Conservation (phyloP, 37 sponge, comb jelly and placozoan species). For the Halisarca cf. caerulea region DNA sequence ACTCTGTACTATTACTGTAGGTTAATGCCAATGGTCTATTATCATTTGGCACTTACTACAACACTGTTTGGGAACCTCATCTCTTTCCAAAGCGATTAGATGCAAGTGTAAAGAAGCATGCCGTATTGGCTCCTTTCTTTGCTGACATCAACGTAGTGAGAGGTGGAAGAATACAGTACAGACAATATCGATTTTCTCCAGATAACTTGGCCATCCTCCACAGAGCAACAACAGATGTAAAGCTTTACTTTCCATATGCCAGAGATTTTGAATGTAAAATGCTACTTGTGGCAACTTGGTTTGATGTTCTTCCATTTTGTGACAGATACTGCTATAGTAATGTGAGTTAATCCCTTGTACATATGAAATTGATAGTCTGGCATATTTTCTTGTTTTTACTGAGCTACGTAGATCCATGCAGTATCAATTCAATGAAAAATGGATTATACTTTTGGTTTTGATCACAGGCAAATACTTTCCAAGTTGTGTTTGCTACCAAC, state of each 20-base stretch:
- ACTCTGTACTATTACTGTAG: not conserved
- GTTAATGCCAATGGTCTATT: not conserved
- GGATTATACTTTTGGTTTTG: not conserved
- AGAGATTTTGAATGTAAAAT: not conserved
- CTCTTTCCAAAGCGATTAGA: not conserved
- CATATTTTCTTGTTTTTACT: too few species aligned
- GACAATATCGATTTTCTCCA: not conserved
- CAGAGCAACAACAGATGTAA: not conserved
- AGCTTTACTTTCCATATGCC: not conserved
- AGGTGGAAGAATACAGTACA: not conserved
- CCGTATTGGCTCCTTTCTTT: slow-evolving; percentile 5
- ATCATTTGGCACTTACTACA: not conserved
- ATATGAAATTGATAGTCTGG: too few species aligned
- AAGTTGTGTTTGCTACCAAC: not conserved
- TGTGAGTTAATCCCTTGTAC: too few species aligned
- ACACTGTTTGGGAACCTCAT: not conserved
- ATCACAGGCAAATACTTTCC: not conserved
- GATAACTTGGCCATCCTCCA: not conserved
- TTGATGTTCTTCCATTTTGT: not conserved
- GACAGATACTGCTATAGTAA: not conserved
- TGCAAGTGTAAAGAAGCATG: not conserved
- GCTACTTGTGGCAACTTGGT: not conserved
- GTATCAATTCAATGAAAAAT: not conserved
- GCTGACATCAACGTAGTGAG: not conserved
- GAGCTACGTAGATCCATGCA: not conserved